Base-by-base conservation (phyloP, 2,797 vertebrate species). In the Myotis planiceps region DNA sequence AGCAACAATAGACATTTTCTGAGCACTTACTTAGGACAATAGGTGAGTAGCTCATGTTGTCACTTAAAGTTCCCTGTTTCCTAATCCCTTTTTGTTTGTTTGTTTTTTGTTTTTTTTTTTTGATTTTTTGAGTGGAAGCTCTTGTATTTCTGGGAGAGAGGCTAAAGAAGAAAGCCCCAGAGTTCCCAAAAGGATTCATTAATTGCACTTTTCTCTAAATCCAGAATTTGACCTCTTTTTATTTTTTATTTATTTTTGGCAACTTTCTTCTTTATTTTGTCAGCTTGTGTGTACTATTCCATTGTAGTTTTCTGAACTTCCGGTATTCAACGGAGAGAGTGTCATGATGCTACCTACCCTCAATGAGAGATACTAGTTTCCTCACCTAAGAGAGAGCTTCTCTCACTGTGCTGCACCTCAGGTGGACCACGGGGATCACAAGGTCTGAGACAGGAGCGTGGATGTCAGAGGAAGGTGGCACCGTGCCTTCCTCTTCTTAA, bases 141-240 rank as follows among this genome's bases (percentile, higher is more conserved):
- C 68, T 88, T 92, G 4, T 83, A n/a, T 81, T 92, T 89, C 10
- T 25, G 9, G 15, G 66, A 76, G 27, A 91, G 51, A 66, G 3
- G 18, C 18, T 65, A 42, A 34, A 95, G n/a, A 69, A 76, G 60
- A 90, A 72, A 74, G 15, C 18, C 21, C 42, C 51, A 65, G 51
- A 65, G 49, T 89, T 88, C 81, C 53, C 55, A 55, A 68, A 94
- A 49, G 27, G 39, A 68, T 88, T 84, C 47, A 75, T 84, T 84
- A 85, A 80, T 55, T 47, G 4, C 14, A 47, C 27, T 90, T 86
- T 95, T 29, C 37, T 58, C 23, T 55, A 66, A 86, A 51, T 60
- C 63, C 9, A 55, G 45, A 90, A 76, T 60, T 49, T 76, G 34
- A 25, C 42, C n/a, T n/a, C 13, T n/a, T 49, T 49, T 49, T 16